phyloP scores from a whole-genome alignment of 2,113 vertebrate genomes.

The Meles meles region DNA sequence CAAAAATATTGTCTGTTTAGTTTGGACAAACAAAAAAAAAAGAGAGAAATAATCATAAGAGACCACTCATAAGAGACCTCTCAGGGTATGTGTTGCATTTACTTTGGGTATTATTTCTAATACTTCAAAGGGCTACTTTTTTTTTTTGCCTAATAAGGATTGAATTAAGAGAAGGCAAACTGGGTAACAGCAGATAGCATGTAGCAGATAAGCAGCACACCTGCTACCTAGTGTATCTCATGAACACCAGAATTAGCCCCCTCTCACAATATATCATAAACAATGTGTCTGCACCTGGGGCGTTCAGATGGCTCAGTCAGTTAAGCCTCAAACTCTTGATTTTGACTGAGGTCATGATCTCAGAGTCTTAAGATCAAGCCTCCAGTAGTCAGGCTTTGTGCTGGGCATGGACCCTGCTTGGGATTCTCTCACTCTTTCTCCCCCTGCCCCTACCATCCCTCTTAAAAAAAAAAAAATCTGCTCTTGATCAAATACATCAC shows the following conservation, averaged over 20 bases:
- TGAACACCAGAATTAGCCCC: not conserved
- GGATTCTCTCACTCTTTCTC: not conserved
- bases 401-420: not conserved
- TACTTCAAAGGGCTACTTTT: not conserved
- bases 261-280: not conserved
- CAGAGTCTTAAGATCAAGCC: not conserved
- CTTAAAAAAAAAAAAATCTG: not conserved
- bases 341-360: not conserved
- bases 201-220: not conserved
- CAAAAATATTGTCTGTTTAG: not conserved
- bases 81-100: not conserved
- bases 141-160: not conserved
- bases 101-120: not conserved
- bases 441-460: not conserved
- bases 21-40: not conserved
- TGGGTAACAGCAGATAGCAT: not conserved
- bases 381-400: not conserved
- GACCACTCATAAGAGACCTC: not conserved
- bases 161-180: not conserved
- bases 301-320: not conserved
- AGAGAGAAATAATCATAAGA: not conserved
- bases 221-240: not conserved
- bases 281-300: not conserved
- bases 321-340: not conserved
- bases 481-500: not conserved